phyloP scores from a whole-genome alignment of 2,888 invertebrate genomes.

The Hirtodrosophila confusa region DNA sequence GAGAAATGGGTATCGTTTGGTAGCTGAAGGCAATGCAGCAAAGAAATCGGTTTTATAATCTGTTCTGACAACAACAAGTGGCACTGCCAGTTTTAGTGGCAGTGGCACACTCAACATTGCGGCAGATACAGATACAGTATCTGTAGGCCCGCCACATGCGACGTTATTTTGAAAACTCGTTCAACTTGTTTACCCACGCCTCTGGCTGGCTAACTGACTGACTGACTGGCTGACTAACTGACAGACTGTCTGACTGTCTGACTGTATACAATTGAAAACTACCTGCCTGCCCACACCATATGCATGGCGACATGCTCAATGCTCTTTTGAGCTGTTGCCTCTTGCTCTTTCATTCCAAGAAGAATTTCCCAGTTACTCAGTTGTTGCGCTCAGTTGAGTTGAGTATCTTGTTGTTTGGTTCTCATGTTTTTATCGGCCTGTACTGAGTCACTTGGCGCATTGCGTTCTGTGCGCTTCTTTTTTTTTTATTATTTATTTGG shows the following conservation, averaged over 20 bases:
- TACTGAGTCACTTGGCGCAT: constrained; percentile 44
- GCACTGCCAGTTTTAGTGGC: constrained; percentile 45
- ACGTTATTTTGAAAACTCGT: constrained; percentile 54
- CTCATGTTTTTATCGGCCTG: constrained; percentile 69
- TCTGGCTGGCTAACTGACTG: constrained; percentile 19
- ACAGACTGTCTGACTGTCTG: constrained; percentile 9
- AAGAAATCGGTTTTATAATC: constrained; percentile 56
- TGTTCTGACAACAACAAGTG: constrained; percentile 55
- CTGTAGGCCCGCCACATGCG: constrained; percentile 28
- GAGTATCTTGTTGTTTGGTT: constrained; percentile 32
- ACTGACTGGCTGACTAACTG: constrained; percentile 13
- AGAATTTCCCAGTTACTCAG: constrained; percentile 31
- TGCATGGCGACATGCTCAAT: constrained; percentile 46
- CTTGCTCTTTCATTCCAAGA: constrained; percentile 30
- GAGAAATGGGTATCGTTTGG: constrained; percentile 2
- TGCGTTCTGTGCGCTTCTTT: constrained; percentile 15
- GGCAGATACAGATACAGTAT: constrained; percentile 55
- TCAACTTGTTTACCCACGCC: constrained; percentile 71
- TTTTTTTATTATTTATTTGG: constrained; percentile 7
- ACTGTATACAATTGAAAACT: constrained; percentile 27
- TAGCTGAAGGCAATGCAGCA: constrained; percentile 12
- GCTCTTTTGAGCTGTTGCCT: constrained; percentile 23
- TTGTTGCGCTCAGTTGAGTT: constrained; percentile 31
- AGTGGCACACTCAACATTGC: constrained; percentile 60
- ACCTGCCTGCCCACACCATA: constrained; percentile 53